phyloP scores from a whole-genome alignment of 2,113 vertebrate species.

The Oceanodroma tethys region DNA sequence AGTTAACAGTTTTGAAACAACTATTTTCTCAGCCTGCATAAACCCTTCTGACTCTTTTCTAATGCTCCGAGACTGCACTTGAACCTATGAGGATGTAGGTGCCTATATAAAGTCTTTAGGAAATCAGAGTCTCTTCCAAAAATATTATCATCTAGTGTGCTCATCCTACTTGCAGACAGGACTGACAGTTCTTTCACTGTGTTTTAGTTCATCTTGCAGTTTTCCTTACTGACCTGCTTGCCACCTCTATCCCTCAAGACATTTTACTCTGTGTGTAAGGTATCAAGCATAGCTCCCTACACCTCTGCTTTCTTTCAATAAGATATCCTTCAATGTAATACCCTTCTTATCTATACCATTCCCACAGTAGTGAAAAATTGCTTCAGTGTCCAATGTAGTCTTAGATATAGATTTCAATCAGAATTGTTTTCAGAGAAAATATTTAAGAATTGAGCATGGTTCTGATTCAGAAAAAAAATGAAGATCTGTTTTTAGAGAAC shows the following conservation, averaged over 20 bases:
- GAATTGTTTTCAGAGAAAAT: background rate
- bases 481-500: background rate
- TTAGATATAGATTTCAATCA: background rate
- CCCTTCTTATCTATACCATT: background rate
- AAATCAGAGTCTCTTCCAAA: background rate
- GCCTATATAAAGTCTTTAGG: background rate
- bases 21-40: background rate
- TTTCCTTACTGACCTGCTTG: background rate
- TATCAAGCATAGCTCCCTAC: background rate
- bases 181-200: background rate
- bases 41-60: background rate
- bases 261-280: background rate
- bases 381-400: background rate
- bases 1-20: background rate
- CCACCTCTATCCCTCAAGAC: background rate
- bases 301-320: background rate
- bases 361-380: background rate
- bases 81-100: background rate
- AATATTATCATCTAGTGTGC: background rate
- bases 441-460: background rate
- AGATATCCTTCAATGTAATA: background rate
- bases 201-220: background rate
- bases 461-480: background rate
- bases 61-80: background rate
- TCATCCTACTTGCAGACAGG: background rate